Evolutionary conservation across 2,797 vertebrate genomes (phyloP).

Genomic region (Amphiprion clarkii): DNA sequence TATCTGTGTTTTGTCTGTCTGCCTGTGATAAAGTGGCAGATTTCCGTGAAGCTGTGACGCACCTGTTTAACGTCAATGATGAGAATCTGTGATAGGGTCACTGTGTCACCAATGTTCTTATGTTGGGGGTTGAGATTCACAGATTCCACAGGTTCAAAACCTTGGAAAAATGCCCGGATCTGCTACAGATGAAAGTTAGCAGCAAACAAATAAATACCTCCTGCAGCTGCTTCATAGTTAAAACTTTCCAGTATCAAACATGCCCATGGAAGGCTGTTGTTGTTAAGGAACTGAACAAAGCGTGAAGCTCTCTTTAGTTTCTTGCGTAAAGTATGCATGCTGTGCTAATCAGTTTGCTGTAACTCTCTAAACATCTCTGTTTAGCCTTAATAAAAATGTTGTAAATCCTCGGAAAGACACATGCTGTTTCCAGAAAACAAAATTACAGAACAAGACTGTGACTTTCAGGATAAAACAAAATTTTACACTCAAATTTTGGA

Average conservation of each 20-base stretch:
- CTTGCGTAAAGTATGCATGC: background rate
- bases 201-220: too few species aligned
- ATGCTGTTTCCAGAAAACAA: background rate
- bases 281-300: background rate
- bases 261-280: background rate
- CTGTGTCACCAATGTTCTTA: conserved; percentile 7
- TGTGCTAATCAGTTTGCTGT: background rate
- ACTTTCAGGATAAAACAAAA: background rate
- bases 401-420: too few species aligned
- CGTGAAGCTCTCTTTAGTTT: background rate
- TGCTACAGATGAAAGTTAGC: too few species aligned
- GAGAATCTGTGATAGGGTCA: conserved; percentile 5
- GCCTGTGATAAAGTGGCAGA: conserved; percentile 4
- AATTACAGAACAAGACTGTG: background rate
- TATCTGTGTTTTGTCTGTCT: conserved; percentile 8
- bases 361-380: background rate
- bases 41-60: conserved; percentile 6
- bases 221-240: too few species aligned
- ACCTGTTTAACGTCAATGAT: conserved; percentile 23
- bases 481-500: background rate
- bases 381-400: background rate
- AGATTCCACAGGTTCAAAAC: background rate
- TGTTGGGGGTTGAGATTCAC: background rate
- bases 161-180: background rate
- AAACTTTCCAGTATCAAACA: too few species aligned